Base-by-base conservation (phyloP, 2,888 invertebrate genomes). In the Drosophila paranaensis region DNA sequence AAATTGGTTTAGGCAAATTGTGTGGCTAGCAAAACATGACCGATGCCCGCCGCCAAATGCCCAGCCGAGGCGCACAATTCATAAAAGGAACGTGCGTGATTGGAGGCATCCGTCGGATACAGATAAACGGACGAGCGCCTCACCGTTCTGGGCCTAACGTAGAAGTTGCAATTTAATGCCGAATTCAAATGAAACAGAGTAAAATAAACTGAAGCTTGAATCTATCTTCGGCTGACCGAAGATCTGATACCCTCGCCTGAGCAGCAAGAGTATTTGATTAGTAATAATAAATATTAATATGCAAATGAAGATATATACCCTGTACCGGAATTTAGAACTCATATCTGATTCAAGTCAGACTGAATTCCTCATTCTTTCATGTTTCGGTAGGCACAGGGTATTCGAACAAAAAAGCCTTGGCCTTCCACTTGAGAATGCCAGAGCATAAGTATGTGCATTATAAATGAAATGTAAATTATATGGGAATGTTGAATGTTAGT, bases 1-100 rank as follows among this genome's bases (percentile, higher is more conserved):
- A 91, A 91, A 91, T 91, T 91, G 91, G 91, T 86, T 91, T 90
- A 90, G 90, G 87, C 91, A 91, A 91, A 91, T 91, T 91, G 90
- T 90, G 91, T 82, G 87, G 79, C 83, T 77, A 82, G 78, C 82
- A 77, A 77, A 89, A 90, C 90, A 89, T 82, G 88, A 77, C 79
- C 75, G 75, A 81, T 84, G 89, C 78, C 87, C 71, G 73, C 82
- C 68, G 25, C 42, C 30, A 55, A 58, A 46, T 56, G 48, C 43
- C 46, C 54, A 42, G 43, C 37, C 56, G 40, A 20, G 20, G 30
- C 35, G 20, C 58, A 71, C 81, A 71, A 84, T 84, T 76, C 86
- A 85, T 82, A 77, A 80, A 56, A 60, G 37, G 16, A 50, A 66
- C 74, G 81, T 82, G 81, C 83, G 78, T 88, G 89, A 86, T 84